Percentiles rank a stretch among this genome's conserved stretches.
Conservation (phyloP, 2,797 vertebrate species). For the Dryobates pubescens region DNA sequence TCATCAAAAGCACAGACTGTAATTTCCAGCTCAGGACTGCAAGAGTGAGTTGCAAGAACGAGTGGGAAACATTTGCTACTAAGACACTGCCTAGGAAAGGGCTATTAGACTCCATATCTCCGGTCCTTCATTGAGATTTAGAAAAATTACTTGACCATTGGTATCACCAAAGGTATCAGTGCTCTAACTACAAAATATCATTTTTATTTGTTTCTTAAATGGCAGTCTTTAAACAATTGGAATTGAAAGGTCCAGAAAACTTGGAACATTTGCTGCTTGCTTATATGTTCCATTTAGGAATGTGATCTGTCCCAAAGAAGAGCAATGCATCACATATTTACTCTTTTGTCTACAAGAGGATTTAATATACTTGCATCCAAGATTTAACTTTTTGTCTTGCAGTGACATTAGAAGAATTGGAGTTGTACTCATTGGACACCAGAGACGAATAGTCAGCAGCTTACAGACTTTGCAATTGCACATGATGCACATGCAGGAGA, state of each 20-base stretch:
- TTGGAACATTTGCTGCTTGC: not conserved
- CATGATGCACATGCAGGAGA: conserved; percentile 94
- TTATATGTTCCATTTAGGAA: not conserved
- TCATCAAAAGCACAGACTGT: not conserved
- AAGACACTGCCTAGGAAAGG: not conserved
- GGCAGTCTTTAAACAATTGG: not conserved
- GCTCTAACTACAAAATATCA: not conserved
- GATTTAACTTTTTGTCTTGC: conserved; percentile 51
- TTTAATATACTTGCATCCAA: conserved; percentile 1
- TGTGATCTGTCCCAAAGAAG: not conserved
- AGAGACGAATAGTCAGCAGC: conserved; percentile 99
- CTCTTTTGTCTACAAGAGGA: not conserved
- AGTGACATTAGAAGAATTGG: conserved; percentile 86
- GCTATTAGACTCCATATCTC: not conserved
- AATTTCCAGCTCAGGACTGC: not conserved
- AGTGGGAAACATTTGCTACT: not conserved
- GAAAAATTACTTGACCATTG: not conserved
- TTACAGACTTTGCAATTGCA: conserved; percentile 98
- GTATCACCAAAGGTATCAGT: not conserved
- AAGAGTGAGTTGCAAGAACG: not conserved
- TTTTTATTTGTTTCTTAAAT: not conserved
- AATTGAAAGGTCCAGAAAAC: not conserved
- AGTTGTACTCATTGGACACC: conserved; percentile 86
- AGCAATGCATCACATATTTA: not conserved
- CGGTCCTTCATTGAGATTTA: not conserved